phyloP scores from a whole-genome alignment of 2,797 vertebrate species.

The Arrhamphus sclerolepis region DNA sequence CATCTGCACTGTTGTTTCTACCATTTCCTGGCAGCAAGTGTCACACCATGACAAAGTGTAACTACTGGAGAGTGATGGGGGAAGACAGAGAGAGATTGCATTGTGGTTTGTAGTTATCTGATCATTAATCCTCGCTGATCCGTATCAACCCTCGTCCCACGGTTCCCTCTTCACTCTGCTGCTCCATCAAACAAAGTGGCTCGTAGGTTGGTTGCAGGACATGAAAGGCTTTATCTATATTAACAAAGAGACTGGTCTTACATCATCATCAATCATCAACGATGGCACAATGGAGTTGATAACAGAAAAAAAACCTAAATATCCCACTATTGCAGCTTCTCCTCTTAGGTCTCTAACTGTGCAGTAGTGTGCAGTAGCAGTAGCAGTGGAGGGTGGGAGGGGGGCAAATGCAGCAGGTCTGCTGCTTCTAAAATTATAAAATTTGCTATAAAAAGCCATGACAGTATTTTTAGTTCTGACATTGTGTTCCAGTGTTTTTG shows the following conservation, averaged over 20 bases:
- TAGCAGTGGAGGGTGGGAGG: too few relatives aligned
- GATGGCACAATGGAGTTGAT: slow-evolving; percentile 37
- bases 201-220: slow-evolving; percentile 54
- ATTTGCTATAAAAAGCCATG: too few relatives aligned
- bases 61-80: slow-evolving; percentile 39
- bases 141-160: slow-evolving; percentile 61
- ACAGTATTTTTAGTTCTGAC: slow-evolving; percentile 4
- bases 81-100: slow-evolving; percentile 51
- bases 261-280: slow-evolving; percentile 53
- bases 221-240: slow-evolving; percentile 67
- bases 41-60: slow-evolving; percentile 36
- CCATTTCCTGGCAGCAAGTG: slow-evolving; percentile 28
- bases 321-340: slow-evolving; percentile 24
- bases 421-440: slow-evolving; percentile 26
- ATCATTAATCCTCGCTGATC: slow-evolving; percentile 77
- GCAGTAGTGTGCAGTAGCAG: not conserved
- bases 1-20: slow-evolving; percentile 23
- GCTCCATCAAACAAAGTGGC: slow-evolving; percentile 67
- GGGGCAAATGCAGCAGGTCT: slow-evolving; percentile 8
- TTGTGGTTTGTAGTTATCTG: slow-evolving; percentile 70
- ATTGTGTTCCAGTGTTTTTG: slow-evolving; percentile 1
- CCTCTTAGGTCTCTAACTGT: slow-evolving; percentile 10
- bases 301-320: slow-evolving; percentile 21
- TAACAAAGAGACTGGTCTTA: slow-evolving; percentile 51
- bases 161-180: slow-evolving; percentile 48